A percentile compares a stretch with the other conserved stretches of the same genome.
phyloP scores from a whole-genome alignment of 2,113 vertebrate genomes.

The Gobio gobio region DNA sequence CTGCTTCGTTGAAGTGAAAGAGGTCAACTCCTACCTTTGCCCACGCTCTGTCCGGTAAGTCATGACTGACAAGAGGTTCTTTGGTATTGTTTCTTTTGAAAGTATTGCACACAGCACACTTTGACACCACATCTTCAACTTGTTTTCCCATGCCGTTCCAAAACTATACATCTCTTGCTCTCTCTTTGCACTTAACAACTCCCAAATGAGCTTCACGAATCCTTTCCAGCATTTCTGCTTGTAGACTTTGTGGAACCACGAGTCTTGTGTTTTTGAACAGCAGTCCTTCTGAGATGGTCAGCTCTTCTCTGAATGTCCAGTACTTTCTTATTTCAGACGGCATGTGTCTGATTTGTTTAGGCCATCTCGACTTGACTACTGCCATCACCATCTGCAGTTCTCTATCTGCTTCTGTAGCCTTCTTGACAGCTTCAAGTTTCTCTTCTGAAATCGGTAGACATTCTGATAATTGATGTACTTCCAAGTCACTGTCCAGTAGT shows the following conservation, averaged over 20 bases:
- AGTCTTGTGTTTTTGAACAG: background rate
- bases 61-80: slow-evolving; percentile 27
- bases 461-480: no score
- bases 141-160: slow-evolving; percentile 1
- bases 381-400: no score
- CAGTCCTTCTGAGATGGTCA: background rate
- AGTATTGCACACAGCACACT: slow-evolving; percentile 21
- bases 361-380: no score
- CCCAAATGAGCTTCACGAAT: slow-evolving; percentile 30
- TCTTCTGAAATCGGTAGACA: no score
- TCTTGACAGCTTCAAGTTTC: no score
- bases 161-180: slow-evolving; percentile 2
- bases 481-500: no score
- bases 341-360: no score
- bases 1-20: slow-evolving; percentile 23
- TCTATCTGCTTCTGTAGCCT: no score
- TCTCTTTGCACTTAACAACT: slow-evolving; percentile 21
- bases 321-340: no score
- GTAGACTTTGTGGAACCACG: slow-evolving; percentile 5
- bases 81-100: slow-evolving; percentile 14
- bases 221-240: slow-evolving; percentile 18
- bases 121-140: slow-evolving; percentile 7
- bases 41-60: slow-evolving; percentile 36
- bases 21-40: no score
- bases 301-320: no score